Base-by-base conservation (phyloP, 2,797 vertebrate species). In the Amblyraja radiata region DNA sequence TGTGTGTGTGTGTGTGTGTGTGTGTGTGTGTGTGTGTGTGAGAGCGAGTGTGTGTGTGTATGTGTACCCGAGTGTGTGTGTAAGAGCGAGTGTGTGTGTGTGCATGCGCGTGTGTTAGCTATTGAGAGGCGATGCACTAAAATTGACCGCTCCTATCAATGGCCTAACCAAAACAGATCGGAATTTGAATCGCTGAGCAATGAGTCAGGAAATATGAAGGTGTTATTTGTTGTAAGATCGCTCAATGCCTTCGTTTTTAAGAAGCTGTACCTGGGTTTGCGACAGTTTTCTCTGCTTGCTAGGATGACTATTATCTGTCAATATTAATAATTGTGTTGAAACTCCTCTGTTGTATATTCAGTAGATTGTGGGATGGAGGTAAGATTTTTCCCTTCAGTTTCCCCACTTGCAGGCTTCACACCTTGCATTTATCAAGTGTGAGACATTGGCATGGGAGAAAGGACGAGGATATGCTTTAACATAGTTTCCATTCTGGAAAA, bases 91-190 rank as follows among this genome's bases (percentile, higher is more conserved):
- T 71, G 65, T 71, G 65, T 71, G 65, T 71, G 10, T 71, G 65
- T 86, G 58, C 63, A 21, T 88, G 88, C 54, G 93, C 54, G 93
- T 32, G 6, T 73, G 18, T 71, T 32, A 39, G 32, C 1, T 88
- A 94, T 94, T 94, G 94, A 92, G 28, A 95, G n/a, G 39, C 93
- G 61, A 39, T 58, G 73, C 92, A 73, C 80, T 92, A 90, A 94
- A 95, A 94, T 93, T 93, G 93, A 95, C 93, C 88, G 93, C 93
- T 93, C 93, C 76, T 93, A 83, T 93, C 68, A 54, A 80, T 32
- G 13, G 73, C 21, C 63, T 25, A 93, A 93, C 93, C 92, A 93
- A 91, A 73, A 88, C 36, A 58, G 6, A 86, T 23, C 25, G 36
- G 90, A 28, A 36, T 46, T 65, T 21, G 36, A 71, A 74, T 23